These are phyloP conservation scores for Sinonovacula constricta DNA, from an alignment of 1,140 invertebrate species.

Conservation along the genomic window DNA sequence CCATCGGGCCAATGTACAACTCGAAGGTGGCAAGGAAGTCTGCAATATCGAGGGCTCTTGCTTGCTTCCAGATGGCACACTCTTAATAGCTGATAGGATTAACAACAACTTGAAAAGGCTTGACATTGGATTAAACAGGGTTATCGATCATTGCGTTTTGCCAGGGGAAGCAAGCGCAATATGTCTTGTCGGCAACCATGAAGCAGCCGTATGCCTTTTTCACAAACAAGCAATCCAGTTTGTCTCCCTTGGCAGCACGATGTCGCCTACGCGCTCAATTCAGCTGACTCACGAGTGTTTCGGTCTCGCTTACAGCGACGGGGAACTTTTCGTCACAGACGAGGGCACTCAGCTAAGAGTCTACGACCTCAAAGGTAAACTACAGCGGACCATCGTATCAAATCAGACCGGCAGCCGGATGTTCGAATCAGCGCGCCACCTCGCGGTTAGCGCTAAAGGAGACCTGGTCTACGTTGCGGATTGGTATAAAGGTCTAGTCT, in stretches of 20 bases:
- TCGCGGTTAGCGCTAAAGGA: neutral
- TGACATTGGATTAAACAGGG: no score
- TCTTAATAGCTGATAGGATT: no score
- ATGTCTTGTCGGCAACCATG: neutral
- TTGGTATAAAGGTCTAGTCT: constrained; percentile 1
- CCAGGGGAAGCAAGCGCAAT: neutral
- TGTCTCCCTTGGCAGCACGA: neutral
- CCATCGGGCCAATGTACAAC: no score
- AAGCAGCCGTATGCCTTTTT: constrained; percentile 6
- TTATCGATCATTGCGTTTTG: constrained; percentile 6
- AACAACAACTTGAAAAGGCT: no score
- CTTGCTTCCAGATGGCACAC: no score
- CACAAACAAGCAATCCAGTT: neutral
- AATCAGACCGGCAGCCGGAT: neutral
- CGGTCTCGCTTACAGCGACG: constrained; percentile 4
- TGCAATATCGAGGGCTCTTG: no score
- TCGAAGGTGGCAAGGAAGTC: no score
- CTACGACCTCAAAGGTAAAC: neutral
- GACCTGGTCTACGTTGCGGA: constrained; percentile 1
- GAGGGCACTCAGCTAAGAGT: neutral
- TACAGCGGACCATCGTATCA: neutral
- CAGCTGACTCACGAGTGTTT: neutral
- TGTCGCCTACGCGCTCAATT: neutral
- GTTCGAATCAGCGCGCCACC: neutral
- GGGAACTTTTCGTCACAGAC: neutral